A percentile compares a stretch with the other conserved stretches of the same genome.
These are phyloP conservation scores for Eumerus sabulonum DNA, from an alignment of 2,888 invertebrate species.

Conservation along the genomic window DNA sequence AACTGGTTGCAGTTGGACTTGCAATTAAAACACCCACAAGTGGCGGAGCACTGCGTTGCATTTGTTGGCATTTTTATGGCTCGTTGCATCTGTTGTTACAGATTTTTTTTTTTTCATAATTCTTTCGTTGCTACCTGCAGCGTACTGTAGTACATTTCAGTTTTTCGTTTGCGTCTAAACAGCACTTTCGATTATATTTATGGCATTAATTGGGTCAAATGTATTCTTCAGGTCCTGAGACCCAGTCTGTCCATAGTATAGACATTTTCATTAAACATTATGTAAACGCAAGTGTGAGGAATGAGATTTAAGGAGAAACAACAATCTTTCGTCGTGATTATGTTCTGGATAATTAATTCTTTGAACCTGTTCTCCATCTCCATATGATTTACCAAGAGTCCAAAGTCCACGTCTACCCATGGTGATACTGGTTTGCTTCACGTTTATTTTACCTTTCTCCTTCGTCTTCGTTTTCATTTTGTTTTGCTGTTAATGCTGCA, in stretches of 20 bases:
- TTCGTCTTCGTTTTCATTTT: too few relatives aligned
- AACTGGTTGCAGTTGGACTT: constrained; percentile 51
- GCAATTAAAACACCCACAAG: constrained; percentile 8
- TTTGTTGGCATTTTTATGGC: not conserved
- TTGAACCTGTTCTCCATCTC: constrained; percentile 37
- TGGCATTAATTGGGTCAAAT: constrained; percentile 36
- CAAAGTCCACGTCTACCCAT: constrained; percentile 54
- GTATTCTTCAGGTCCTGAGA: not conserved
- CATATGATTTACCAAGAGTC: constrained; percentile 49
- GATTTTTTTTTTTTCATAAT: not conserved
- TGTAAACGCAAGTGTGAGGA: constrained; percentile 1
- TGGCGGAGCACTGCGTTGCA: not conserved
- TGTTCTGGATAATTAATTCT: constrained; percentile 41
- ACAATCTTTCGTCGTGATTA: constrained; percentile 1
- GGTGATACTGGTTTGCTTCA: constrained; percentile 42
- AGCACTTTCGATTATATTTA: constrained; percentile 33
- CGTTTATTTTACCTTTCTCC: constrained; percentile 22
- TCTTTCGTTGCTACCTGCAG: not conserved
- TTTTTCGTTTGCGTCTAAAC: not conserved
- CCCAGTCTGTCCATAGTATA: not conserved
- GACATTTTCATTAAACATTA: not conserved
- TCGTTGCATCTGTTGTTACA: constrained; percentile 4
- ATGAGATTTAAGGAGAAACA: constrained; percentile 2
- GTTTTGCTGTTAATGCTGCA: constrained; percentile 26
- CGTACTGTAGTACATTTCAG: too few relatives aligned